Evolutionary conservation across 2,797 vertebrate genomes (phyloP).

Genomic region (Ciconia nigra): DNA sequence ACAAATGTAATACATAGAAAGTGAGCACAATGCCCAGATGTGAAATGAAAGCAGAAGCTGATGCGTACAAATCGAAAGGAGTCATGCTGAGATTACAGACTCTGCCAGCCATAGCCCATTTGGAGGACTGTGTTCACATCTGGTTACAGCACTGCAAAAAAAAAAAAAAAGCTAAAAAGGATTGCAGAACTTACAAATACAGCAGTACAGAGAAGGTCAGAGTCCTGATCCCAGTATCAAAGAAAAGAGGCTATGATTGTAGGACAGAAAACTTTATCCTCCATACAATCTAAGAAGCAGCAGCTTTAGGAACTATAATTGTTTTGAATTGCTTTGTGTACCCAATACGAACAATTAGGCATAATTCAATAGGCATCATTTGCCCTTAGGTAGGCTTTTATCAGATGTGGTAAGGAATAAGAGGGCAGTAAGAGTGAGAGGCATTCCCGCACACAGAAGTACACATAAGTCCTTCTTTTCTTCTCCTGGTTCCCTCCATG

Average conservation of each 20-base stretch:
- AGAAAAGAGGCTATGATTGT: background rate
- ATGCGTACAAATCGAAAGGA: background rate
- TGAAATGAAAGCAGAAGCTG: background rate
- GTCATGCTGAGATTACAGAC: background rate
- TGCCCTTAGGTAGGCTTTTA: background rate
- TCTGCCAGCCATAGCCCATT: background rate
- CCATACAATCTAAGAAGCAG: background rate
- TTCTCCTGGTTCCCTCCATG: background rate
- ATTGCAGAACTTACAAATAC: background rate
- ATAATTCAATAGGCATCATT: background rate
- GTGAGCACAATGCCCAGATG: background rate
- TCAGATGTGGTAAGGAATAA: background rate
- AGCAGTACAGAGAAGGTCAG: background rate
- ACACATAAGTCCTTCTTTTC: background rate
- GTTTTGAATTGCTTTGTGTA: background rate
- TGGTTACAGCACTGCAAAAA: background rate
- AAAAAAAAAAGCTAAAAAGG: background rate
- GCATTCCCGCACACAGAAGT: background rate
- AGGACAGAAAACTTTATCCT: background rate
- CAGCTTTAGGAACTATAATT: background rate
- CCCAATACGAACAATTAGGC: background rate
- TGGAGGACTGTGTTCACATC: background rate
- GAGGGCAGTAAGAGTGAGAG: background rate
- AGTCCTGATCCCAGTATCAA: background rate
- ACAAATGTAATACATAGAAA: background rate